Conservation (phyloP, 2,797 vertebrate genomes). For the Coccyzus lansbergi region DNA sequence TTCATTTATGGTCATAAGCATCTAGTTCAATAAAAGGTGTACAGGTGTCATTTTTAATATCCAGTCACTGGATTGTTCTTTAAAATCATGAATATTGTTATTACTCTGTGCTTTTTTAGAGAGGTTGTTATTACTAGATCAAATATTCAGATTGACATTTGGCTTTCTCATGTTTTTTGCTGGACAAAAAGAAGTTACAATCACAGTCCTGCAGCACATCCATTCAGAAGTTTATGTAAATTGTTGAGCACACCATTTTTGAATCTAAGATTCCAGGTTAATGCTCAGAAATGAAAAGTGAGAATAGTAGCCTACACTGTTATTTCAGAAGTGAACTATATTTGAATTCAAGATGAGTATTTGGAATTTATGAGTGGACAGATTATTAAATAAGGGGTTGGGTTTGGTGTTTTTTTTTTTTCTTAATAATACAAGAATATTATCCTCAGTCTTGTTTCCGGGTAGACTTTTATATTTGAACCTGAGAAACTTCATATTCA, state of each 20-base stretch:
- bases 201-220: not conserved
- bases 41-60: not conserved
- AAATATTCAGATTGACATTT: not conserved
- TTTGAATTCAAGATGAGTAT: not conserved
- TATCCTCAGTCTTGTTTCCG: not conserved
- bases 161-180: not conserved
- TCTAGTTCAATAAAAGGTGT: not conserved
- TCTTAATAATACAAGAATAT: not conserved
- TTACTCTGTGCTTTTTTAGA: not conserved
- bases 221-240: not conserved
- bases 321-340: not conserved
- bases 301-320: not conserved
- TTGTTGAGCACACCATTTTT: not conserved
- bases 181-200: not conserved
- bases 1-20: not conserved
- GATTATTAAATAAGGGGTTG: not conserved
- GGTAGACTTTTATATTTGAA: not conserved
- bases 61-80: not conserved
- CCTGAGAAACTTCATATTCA: not conserved
- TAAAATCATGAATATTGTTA: not conserved
- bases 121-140: not conserved
- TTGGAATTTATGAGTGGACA: not conserved
- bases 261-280: not conserved
- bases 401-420: not conserved
- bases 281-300: not conserved